phyloP scores from a whole-genome alignment of 2,888 invertebrate species.

The Meteorus cinctellus region DNA sequence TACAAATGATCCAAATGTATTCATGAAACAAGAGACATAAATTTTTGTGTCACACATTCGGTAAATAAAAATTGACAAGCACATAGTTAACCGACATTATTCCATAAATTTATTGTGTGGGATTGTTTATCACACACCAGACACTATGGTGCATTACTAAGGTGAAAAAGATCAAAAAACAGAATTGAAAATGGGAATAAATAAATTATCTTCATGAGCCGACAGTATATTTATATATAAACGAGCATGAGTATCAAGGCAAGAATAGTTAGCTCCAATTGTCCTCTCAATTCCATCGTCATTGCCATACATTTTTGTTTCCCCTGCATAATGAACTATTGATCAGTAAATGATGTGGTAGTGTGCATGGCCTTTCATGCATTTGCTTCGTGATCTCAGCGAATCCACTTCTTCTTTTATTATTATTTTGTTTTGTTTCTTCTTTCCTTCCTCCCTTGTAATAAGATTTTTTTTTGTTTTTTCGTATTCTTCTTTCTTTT shows the following conservation, averaged over 20 bases:
- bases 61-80: no score
- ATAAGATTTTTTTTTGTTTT: no score
- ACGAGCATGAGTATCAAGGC: slow-evolving; percentile 12
- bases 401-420: slow-evolving; percentile 11
- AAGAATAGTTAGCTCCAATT: slow-evolving; percentile 39
- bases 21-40: no score
- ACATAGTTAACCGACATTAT: no score
- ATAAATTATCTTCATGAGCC: neutral
- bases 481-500: neutral
- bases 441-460: neutral
- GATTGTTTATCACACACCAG: no score
- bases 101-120: no score
- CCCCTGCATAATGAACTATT: slow-evolving; percentile 69
- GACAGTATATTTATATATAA: neutral
- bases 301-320: slow-evolving; percentile 68
- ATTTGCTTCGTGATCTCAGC: slow-evolving; percentile 26
- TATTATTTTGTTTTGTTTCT: neutral
- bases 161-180: no score
- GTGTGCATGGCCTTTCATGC: slow-evolving; percentile 28
- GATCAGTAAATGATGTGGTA: slow-evolving; percentile 54
- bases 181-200: neutral
- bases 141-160: no score
- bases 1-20: no score
- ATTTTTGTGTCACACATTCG: no score
- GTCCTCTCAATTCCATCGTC: slow-evolving; percentile 46